Base-by-base conservation (phyloP, 2,113 vertebrate genomes). In the Anguilla japonica region DNA sequence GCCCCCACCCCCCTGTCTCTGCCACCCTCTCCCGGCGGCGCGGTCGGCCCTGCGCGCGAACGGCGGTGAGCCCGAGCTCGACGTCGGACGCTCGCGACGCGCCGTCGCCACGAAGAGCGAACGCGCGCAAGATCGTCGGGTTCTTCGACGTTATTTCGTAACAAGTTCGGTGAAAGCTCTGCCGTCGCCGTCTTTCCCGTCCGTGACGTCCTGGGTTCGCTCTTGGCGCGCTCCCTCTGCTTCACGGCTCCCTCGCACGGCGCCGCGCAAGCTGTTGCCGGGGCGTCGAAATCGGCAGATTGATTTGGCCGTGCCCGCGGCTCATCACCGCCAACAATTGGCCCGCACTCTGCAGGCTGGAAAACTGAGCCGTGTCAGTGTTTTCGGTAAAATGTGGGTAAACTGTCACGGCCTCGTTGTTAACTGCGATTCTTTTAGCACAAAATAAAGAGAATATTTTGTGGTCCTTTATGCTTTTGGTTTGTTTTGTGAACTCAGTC, bases 21-120 rank as follows among this genome's bases (percentile, higher is more conserved):
- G 57, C 63, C 84, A 83, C 83, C 50, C 83, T 5, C 57, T 57
- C 63, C 80, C 53, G 67, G 63, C 83, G 86, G 63, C 83, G 86
- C n/a, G 79, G 81, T 83, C 79, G 83, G 83, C 57, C 41, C 84
- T 87, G 75, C 29, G 83, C 67, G 83, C 83, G 71, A 71, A 83
- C 83, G 80, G 40, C 83, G 53, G 20, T 16, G 80, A 85, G 87
- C 86, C 87, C 81, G 80, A 87, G 83, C 87, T 85, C 79, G 29
- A 18, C 9, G 56, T n/a, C n/a, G 56, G 18, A 39, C 40, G 29
- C 79, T 18, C 5, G 82, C 53, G 78, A 83, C 26, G n/a, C 20
- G 40, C n/a, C 56, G 22, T 82, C 57, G 29, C 26, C 57, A 8
- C 22, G 46, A 41, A 40, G 40, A 4, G 80, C 53, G 40, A 39